These are phyloP conservation scores for Ailurus styani DNA, from an alignment of 2,113 vertebrate species.

Conservation along the genomic window DNA sequence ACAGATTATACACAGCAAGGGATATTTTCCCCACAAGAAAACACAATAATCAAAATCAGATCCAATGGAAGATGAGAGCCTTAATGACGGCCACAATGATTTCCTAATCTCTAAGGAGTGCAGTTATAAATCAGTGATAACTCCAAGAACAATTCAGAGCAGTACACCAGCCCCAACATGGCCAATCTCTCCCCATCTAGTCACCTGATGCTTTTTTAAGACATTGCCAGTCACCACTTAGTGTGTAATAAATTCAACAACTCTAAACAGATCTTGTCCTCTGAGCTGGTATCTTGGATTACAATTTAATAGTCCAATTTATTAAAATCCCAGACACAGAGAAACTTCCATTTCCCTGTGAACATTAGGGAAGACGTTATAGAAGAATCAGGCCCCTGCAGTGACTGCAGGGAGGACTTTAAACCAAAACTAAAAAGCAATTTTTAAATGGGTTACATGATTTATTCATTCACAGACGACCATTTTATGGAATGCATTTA, in stretches of 20 bases:
- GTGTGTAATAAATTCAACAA: background rate
- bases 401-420: background rate
- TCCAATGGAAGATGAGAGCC: slow-evolving; percentile 16
- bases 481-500: background rate
- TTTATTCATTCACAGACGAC: background rate
- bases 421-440: background rate
- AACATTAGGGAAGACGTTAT: background rate
- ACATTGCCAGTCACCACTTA: background rate
- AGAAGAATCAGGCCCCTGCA: background rate
- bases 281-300: background rate
- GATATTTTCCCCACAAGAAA: background rate
- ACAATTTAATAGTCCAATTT: background rate
- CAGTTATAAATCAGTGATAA: rapidly evolving
- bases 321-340: background rate
- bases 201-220: background rate
- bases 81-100: background rate
- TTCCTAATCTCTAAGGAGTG: background rate
- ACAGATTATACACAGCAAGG: background rate
- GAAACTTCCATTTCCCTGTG: background rate
- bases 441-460: background rate
- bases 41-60: slow-evolving; percentile 8
- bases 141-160: background rate
- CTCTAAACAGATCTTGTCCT: background rate
- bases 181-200: background rate
- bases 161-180: background rate